Evolutionary conservation across 2,888 invertebrate genomes (phyloP).

Genomic region (Tiphia femorata): DNA sequence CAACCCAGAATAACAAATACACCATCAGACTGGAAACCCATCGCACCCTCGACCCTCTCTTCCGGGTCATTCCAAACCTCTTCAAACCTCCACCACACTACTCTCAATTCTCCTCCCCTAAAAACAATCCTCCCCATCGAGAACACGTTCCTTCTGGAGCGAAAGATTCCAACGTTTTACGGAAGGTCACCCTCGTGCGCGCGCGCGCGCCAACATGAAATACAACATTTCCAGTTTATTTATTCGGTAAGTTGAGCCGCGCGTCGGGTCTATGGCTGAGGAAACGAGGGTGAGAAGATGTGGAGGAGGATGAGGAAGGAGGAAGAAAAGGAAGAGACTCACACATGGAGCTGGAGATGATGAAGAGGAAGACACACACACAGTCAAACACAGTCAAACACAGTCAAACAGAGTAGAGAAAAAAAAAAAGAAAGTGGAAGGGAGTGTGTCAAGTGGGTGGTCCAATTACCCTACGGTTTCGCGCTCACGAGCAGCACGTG

Average conservation of each 20-base stretch:
- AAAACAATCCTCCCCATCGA: too few relatives aligned
- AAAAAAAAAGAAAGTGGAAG: constrained; percentile 9
- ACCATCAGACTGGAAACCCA: too few relatives aligned
- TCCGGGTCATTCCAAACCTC: not conserved
- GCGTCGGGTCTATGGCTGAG: constrained; percentile 17
- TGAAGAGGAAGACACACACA: too few relatives aligned
- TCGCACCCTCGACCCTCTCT: too few relatives aligned
- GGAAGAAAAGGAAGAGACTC: not conserved
- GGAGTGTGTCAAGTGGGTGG: constrained; percentile 62
- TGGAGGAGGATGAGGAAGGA: not conserved
- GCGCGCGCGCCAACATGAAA: not conserved
- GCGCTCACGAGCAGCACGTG: constrained; percentile 63
- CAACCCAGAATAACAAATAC: too few relatives aligned
- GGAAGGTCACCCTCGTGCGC: constrained; percentile 7
- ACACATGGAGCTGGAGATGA: too few relatives aligned
- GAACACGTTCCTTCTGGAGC: constrained; percentile 8
- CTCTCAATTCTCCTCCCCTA: too few relatives aligned
- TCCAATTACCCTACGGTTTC: constrained; percentile 67
- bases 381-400: too few relatives aligned
- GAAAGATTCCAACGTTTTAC: constrained; percentile 18
- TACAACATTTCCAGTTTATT: constrained; percentile 40
- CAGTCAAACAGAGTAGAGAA: too few relatives aligned
- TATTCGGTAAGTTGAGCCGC: constrained; percentile 42
- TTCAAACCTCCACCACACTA: too few relatives aligned
- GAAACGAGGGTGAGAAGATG: constrained; percentile 18